Evolutionary conservation across 1,140 invertebrate genomes (phyloP).

Genomic region (Tetranychus urticae): DNA sequence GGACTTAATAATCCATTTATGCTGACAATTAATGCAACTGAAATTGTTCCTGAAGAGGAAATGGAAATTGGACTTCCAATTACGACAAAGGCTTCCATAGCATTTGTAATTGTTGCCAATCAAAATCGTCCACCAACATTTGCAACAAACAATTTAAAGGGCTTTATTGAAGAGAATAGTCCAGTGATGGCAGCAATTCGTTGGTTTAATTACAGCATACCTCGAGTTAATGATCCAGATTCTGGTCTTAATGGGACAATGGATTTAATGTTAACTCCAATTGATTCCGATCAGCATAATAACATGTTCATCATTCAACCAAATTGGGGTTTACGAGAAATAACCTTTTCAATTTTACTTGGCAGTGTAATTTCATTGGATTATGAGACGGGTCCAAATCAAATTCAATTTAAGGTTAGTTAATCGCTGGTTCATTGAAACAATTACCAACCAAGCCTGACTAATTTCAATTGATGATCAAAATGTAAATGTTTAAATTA

Average conservation of each 20-base stretch:
- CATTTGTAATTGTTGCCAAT: slow-evolving; percentile 15
- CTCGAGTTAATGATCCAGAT: slow-evolving; percentile 9
- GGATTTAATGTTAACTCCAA: slow-evolving; percentile 40
- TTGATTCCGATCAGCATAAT: slow-evolving; percentile 13
- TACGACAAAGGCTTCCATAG: slow-evolving; percentile 12
- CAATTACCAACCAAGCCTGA: no score
- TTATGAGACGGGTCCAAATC: neutral
- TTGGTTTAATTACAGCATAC: slow-evolving; percentile 7
- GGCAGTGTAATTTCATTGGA: slow-evolving; percentile 33
- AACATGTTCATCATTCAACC: slow-evolving; percentile 65
- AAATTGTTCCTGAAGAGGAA: slow-evolving; percentile 30
- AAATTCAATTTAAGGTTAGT: neutral
- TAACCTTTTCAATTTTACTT: slow-evolving; percentile 54
- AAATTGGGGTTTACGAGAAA: slow-evolving; percentile 50
- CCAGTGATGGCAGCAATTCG: slow-evolving; percentile 23
- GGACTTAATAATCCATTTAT: slow-evolving; percentile 49
- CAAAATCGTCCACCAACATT: slow-evolving; percentile 16
- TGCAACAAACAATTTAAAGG: slow-evolving; percentile 32
- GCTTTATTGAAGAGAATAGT: slow-evolving; percentile 52
- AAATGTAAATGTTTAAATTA: no score
- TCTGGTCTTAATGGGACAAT: slow-evolving; percentile 56
- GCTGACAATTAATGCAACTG: slow-evolving; percentile 55
- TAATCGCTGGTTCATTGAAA: neutral
- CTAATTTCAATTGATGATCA: no score
- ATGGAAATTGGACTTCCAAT: slow-evolving; percentile 17